These are phyloP conservation scores for Rapana venosa DNA, from an alignment of 2,888 invertebrate genomes.

Conservation along the genomic window DNA sequence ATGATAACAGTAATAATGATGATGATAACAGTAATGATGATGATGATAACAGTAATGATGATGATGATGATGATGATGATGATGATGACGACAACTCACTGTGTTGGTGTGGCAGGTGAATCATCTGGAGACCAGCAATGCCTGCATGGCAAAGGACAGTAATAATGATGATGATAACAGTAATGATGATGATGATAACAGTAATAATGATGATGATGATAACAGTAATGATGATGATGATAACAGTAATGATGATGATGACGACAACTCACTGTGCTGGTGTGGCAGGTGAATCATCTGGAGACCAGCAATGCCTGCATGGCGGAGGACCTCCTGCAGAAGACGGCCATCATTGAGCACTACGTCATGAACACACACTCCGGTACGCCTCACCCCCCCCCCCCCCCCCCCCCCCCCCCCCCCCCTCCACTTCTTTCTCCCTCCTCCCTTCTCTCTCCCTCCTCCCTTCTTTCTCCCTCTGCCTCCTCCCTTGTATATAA, in stretches of 20 bases:
- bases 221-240: too few relatives aligned
- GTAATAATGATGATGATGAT: too few relatives aligned
- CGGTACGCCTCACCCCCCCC: slow-evolving; percentile 56
- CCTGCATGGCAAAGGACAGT: slow-evolving; percentile 80
- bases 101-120: slow-evolving; percentile 62
- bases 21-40: too few relatives aligned
- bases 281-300: slow-evolving; percentile 75
- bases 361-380: slow-evolving; percentile 79
- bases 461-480: not conserved
- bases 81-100: too few relatives aligned
- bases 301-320: slow-evolving; percentile 80
- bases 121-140: slow-evolving; percentile 79
- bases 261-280: too few relatives aligned
- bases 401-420: not conserved
- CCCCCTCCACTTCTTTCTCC: not conserved
- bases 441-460: not conserved
- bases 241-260: too few relatives aligned
- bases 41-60: too few relatives aligned
- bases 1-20: too few relatives aligned
- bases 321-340: slow-evolving; percentile 80
- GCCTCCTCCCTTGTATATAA: too few relatives aligned
- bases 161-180: too few relatives aligned
- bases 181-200: too few relatives aligned
- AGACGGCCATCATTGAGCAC: slow-evolving; percentile 79
- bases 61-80: too few relatives aligned